A percentile compares a stretch with the other conserved stretches of the same genome.
Conservation (phyloP, 2,113 vertebrate genomes). For the Sciurus niger region DNA sequence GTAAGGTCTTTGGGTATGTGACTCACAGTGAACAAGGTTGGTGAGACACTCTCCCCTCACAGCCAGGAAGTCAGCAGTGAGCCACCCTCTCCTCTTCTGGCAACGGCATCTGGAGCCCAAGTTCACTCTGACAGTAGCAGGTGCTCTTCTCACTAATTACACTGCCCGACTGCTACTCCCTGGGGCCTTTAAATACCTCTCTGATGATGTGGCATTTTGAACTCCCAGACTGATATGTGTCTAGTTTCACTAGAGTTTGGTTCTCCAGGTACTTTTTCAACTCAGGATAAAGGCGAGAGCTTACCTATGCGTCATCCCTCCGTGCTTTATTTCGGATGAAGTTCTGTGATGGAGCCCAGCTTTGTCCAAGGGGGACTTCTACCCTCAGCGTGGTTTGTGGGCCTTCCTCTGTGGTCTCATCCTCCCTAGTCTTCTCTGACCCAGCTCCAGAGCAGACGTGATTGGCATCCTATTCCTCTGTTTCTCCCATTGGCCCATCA, state of each 20-base stretch:
- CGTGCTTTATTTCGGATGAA: neutral
- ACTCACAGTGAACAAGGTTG: neutral
- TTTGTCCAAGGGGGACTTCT: neutral
- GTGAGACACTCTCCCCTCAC: neutral
- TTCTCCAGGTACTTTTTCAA: slow-evolving; percentile 66
- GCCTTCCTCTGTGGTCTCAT: neutral
- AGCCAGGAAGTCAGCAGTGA: neutral
- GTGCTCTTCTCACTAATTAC: neutral
- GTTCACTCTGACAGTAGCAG: neutral
- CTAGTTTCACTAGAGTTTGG: slow-evolving; percentile 44
- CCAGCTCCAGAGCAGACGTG: neutral
- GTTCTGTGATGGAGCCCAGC: neutral
- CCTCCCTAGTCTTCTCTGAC: neutral
- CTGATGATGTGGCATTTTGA: slow-evolving; percentile 34
- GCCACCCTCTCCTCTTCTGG: neutral
- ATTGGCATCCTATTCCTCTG: neutral
- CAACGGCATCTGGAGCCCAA: neutral
- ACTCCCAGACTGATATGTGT: slow-evolving; percentile 42
- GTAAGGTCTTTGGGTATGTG: neutral
- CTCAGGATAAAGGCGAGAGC: neutral
- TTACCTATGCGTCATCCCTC: neutral
- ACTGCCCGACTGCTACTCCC: neutral
- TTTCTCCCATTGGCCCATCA: neutral
- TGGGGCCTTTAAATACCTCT: slow-evolving; percentile 9
- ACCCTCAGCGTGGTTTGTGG: neutral